Conservation (phyloP, 2,888 invertebrate genomes). For the Cerceris ruficornis region DNA sequence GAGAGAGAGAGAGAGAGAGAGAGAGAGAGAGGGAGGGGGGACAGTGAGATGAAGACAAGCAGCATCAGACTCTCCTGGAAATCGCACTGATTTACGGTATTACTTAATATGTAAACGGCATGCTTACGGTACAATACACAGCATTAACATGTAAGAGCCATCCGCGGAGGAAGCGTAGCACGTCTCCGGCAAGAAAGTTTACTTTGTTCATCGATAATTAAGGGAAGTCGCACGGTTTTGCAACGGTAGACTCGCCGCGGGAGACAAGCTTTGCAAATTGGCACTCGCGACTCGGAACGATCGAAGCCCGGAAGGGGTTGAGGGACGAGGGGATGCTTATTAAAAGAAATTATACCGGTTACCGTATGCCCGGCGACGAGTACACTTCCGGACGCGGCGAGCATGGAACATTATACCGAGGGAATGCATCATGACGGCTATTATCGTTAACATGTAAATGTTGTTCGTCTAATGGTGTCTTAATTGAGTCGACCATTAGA, state of each 20-base stretch:
- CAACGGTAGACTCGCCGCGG: background rate
- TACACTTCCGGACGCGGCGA: conserved; percentile 45
- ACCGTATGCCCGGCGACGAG: conserved; percentile 21
- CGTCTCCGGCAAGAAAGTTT: background rate
- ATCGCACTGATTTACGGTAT: too few relatives aligned
- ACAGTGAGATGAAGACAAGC: too few relatives aligned
- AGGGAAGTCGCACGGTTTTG: conserved; percentile 2
- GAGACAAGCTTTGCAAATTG: conserved; percentile 47
- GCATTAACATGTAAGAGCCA: too few relatives aligned
- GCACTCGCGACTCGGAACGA: conserved; percentile 2
- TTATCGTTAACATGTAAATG: conserved; percentile 79
- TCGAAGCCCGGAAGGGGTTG: conserved; percentile 39
- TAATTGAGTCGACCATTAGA: conserved; percentile 78
- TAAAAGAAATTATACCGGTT: conserved; percentile 47
- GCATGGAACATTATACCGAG: conserved; percentile 60
- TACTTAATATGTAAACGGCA: too few relatives aligned
- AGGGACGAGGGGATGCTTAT: conserved; percentile 10
- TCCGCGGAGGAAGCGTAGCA: too few relatives aligned
- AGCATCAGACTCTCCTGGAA: too few relatives aligned
- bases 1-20: too few relatives aligned
- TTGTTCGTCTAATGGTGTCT: conserved; percentile 75
- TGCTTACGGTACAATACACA: too few relatives aligned
- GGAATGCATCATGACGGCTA: conserved; percentile 75
- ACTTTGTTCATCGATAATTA: background rate
- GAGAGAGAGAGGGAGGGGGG: too few relatives aligned